Evolutionary conservation across 2,113 vertebrate species (phyloP).

Genomic region (Oreochromis niloticus): DNA sequence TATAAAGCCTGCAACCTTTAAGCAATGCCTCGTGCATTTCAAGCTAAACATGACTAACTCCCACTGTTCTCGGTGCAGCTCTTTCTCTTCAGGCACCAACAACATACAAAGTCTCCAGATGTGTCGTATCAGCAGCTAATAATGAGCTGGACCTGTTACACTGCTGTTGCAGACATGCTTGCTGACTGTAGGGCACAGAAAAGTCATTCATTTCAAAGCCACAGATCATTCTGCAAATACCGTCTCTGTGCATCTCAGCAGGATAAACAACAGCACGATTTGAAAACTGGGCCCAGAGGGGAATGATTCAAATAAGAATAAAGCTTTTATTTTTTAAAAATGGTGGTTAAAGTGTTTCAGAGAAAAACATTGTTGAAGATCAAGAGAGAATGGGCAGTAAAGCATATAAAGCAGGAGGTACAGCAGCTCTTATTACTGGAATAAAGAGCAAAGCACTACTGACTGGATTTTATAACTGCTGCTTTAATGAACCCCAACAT

Average conservation of each 20-base stretch:
- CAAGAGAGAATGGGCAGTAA: neutral
- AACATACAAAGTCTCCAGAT: neutral
- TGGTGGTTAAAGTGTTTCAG: neutral
- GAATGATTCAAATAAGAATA: neutral
- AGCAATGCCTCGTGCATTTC: neutral
- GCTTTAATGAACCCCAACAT: constrained; percentile 33
- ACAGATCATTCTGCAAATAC: constrained; percentile 10
- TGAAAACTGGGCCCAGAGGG: neutral
- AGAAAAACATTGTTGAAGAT: neutral
- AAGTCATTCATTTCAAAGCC: neutral
- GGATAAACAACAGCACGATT: constrained; percentile 18
- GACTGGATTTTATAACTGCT: constrained; percentile 31
- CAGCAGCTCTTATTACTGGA: constrained; percentile 18
- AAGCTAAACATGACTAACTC: neutral
- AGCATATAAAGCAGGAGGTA: neutral
- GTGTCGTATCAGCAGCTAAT: neutral
- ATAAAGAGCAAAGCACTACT: neutral
- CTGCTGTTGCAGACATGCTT: neutral
- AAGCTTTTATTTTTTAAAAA: neutral
- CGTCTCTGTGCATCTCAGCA: neutral
- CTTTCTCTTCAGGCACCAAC: neutral
- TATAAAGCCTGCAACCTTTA: neutral
- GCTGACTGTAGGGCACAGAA: neutral
- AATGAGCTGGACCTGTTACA: neutral
- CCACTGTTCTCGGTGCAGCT: neutral